These are phyloP conservation scores for Myotis findleyi DNA, from an alignment of 2,797 vertebrate species.

Conservation along the genomic window DNA sequence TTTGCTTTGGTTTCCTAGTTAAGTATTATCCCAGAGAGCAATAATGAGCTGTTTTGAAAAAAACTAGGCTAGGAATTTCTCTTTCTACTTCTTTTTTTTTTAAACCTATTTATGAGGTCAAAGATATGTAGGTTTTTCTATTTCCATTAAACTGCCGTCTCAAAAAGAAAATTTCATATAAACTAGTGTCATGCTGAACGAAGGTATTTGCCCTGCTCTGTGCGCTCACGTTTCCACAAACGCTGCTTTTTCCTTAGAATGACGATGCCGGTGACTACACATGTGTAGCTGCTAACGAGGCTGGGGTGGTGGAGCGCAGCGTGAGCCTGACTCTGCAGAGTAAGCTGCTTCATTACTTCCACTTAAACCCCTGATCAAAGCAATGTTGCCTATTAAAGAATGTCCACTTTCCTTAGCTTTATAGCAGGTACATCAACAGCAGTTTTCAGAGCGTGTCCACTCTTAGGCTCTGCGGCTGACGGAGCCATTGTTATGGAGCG, in stretches of 20 bases:
- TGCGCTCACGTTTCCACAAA: background rate
- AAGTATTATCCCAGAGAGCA: background rate
- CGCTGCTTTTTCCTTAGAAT: constrained; percentile 85
- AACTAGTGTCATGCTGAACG: background rate
- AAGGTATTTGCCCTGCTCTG: background rate
- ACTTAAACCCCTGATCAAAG: background rate
- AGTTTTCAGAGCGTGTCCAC: background rate
- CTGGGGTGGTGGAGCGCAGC: constrained; percentile 93
- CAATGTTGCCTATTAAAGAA: background rate
- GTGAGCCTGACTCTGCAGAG: constrained; percentile 94
- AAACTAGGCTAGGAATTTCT: background rate
- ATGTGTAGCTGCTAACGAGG: constrained; percentile 96
- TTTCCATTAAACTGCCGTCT: background rate
- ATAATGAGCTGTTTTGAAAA: background rate
- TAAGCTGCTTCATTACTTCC: constrained; percentile 85
- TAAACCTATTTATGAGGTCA: background rate
- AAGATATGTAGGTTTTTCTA: background rate
- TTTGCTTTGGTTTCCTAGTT: constrained; percentile 12
- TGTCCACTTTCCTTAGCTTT: background rate
- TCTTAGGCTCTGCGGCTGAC: background rate
- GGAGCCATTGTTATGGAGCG: background rate
- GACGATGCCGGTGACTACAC: constrained; percentile 97
- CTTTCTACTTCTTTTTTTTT: background rate
- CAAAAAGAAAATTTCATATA: background rate
- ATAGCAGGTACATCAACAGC: background rate